A percentile compares a stretch with the other conserved stretches of the same genome.
Evolutionary conservation across 2,113 vertebrate genomes (phyloP).

Genomic region (Dunckerocampus dactyliophorus): DNA sequence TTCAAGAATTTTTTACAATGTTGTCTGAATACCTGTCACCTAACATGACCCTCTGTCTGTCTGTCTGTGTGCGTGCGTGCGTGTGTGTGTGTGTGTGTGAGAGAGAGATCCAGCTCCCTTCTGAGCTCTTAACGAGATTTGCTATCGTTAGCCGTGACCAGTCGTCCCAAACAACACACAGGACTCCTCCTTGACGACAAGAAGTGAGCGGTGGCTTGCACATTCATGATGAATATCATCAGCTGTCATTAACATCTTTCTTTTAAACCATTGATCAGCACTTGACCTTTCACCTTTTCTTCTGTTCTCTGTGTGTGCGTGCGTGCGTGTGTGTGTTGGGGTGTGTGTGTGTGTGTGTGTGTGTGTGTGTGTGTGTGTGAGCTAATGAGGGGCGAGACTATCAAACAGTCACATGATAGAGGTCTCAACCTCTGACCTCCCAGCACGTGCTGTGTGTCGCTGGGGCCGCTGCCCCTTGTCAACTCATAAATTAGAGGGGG

Average conservation of each 20-base stretch:
- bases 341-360: slow-evolving; percentile 30
- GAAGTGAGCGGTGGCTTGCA: too few species aligned
- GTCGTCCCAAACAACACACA: background rate
- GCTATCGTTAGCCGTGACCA: background rate
- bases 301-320: slow-evolving; percentile 27
- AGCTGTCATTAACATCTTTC: background rate
- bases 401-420: slow-evolving; percentile 88
- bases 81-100: background rate
- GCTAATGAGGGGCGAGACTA: slow-evolving; percentile 85
- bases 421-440: slow-evolving; percentile 87
- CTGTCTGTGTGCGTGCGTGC: background rate
- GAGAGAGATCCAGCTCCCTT: background rate
- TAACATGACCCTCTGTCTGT: background rate
- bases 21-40: background rate
- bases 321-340: slow-evolving; percentile 9
- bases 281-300: background rate
- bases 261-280: background rate
- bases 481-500: slow-evolving; percentile 79
- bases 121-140: slow-evolving; percentile 7
- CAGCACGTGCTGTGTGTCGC: slow-evolving; percentile 82
- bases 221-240: too few species aligned
- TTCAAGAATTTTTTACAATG: too few species aligned
- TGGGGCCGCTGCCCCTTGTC: slow-evolving; percentile 46
- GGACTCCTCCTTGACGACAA: too few species aligned
- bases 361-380: slow-evolving; percentile 9